These are phyloP conservation scores for Pseudomyrmex pallidus DNA, from an alignment of 1,140 invertebrate species.

Conservation along the genomic window DNA sequence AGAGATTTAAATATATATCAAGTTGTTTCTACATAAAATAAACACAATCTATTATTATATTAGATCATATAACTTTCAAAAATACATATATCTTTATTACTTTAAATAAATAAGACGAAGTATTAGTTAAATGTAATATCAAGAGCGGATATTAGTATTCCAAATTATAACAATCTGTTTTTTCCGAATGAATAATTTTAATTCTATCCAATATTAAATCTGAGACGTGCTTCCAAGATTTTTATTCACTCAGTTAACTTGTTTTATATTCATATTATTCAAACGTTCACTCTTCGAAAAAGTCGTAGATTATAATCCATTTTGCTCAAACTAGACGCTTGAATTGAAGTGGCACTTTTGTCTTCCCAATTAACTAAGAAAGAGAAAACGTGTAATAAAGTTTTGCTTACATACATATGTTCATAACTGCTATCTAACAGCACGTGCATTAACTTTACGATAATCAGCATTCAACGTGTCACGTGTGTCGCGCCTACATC, in stretches of 20 bases:
- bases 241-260: slow-evolving; percentile 14
- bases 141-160: not conserved
- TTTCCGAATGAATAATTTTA: slow-evolving; percentile 42
- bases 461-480: not conserved
- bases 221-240: slow-evolving; percentile 9
- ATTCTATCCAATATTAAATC: slow-evolving; percentile 36
- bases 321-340: slow-evolving; percentile 9
- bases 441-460: not conserved
- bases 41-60: no score
- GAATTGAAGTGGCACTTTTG: not conserved
- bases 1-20: no score
- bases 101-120: not conserved
- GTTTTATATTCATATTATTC: slow-evolving; percentile 51
- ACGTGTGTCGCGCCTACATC: not conserved
- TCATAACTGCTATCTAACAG: not conserved
- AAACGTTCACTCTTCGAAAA: slow-evolving; percentile 22
- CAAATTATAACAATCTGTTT: slow-evolving; percentile 25
- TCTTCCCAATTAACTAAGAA: slow-evolving; percentile 31
- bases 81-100: not conserved
- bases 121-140: not conserved
- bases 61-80: not conserved
- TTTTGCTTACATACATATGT: not conserved
- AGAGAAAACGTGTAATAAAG: not conserved
- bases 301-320: slow-evolving; percentile 1
- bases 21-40: no score